phyloP scores from a whole-genome alignment of 2,113 vertebrate genomes.

The Tupaia tana region DNA sequence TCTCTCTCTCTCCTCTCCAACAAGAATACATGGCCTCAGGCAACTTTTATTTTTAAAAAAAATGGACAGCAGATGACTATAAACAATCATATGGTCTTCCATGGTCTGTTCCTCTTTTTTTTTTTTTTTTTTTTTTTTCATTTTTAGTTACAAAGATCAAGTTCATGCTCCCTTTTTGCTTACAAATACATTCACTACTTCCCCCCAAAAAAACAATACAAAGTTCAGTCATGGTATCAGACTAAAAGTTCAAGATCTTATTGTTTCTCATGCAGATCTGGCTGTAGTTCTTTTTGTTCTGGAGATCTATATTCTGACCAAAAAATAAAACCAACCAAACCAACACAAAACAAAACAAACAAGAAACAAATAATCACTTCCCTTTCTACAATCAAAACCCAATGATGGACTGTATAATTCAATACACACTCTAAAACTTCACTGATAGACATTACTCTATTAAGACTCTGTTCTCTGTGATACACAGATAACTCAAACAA shows the following conservation, averaged over 20 bases:
- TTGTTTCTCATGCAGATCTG: no score
- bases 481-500: no score
- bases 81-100: background rate
- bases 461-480: background rate
- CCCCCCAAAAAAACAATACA: background rate
- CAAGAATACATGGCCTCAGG: no score
- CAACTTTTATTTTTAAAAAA: no score
- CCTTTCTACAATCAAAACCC: background rate
- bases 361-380: background rate
- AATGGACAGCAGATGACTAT: background rate
- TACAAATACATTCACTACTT: background rate
- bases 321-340: background rate
- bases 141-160: background rate
- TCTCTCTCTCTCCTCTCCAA: no score
- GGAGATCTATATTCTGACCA: background rate
- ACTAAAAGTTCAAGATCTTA: background rate
- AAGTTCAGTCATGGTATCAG: background rate
- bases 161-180: background rate
- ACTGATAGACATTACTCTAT: no score
- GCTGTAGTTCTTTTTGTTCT: background rate
- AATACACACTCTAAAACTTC: background rate
- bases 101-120: no score
- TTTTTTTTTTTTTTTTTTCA: no score
- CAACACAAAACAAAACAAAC: background rate
- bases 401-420: rapidly evolving